Percentiles rank a stretch among this genome's conserved stretches.
phyloP scores from a whole-genome alignment of 1,140 invertebrate species.

The Idris sp. region DNA sequence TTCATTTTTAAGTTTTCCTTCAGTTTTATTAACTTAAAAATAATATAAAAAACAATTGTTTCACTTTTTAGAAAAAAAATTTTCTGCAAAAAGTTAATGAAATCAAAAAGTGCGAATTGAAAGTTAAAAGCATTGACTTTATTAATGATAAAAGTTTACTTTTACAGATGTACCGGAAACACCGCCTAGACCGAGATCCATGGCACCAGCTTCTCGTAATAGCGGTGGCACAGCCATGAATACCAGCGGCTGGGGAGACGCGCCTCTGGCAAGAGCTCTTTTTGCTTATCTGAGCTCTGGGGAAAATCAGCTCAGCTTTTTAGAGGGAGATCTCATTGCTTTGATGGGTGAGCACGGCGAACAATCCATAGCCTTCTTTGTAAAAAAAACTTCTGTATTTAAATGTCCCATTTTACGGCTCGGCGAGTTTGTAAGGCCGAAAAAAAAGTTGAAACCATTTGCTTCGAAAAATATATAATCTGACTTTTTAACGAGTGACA shows the following conservation, averaged over 20 bases:
- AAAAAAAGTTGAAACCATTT: slow-evolving; percentile 24
- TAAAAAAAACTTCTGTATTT: slow-evolving; percentile 46
- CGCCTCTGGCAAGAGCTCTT: slow-evolving; percentile 86
- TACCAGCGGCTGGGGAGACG: slow-evolving; percentile 69
- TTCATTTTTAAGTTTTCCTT: too few relatives aligned
- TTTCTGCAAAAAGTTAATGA: too few relatives aligned
- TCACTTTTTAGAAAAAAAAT: too few relatives aligned
- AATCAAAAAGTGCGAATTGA: too few relatives aligned
- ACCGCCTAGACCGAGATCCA: slow-evolving; percentile 83
- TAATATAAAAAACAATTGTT: too few relatives aligned
- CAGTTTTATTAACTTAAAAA: too few relatives aligned
- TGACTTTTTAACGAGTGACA: slow-evolving; percentile 33
- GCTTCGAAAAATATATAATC: too few relatives aligned
- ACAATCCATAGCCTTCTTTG: slow-evolving; percentile 36
- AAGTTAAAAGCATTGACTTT: too few relatives aligned
- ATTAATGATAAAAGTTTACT: too few relatives aligned
- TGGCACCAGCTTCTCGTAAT: slow-evolving; percentile 82
- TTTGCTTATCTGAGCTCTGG: slow-evolving; percentile 94
- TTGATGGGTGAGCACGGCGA: slow-evolving; percentile 83
- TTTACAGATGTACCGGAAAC: slow-evolving; percentile 78
- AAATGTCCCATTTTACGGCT: slow-evolving; percentile 30
- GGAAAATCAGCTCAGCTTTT: slow-evolving; percentile 94
- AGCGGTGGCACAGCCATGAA: slow-evolving; percentile 74
- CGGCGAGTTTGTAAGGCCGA: slow-evolving; percentile 14
- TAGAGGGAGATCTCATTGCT: slow-evolving; percentile 92